Evolutionary conservation across 2,113 vertebrate species (phyloP).

Genomic region (Microtus ochrogaster): DNA sequence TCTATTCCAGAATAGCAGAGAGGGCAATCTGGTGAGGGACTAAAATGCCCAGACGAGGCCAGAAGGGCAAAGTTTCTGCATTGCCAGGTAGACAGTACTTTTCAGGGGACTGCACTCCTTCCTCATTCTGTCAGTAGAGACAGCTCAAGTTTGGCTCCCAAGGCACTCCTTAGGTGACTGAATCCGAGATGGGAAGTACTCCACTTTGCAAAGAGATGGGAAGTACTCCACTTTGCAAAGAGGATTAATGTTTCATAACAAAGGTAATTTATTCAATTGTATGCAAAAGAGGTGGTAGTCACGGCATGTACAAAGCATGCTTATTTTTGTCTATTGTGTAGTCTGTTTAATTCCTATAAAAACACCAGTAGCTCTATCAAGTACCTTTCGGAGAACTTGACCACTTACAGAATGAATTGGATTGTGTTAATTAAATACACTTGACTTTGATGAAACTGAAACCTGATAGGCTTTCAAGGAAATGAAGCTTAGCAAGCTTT

Average conservation of each 20-base stretch:
- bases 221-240: constrained; percentile 86
- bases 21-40: not conserved
- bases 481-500: constrained; percentile 80
- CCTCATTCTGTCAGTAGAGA: not conserved
- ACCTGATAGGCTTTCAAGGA: constrained; percentile 77
- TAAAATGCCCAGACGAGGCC: not conserved
- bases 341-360: constrained; percentile 84
- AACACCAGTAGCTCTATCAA: constrained; percentile 77
- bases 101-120: not conserved
- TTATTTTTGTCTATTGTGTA: constrained; percentile 80
- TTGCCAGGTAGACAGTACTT: not conserved
- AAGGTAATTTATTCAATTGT: constrained; percentile 88
- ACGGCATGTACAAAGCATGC: constrained; percentile 62
- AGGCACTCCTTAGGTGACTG: constrained; percentile 67
- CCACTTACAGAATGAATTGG: constrained; percentile 80
- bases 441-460: constrained; percentile 82
- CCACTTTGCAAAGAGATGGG: constrained; percentile 85
- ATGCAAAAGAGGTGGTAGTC: constrained; percentile 84
- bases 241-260: constrained; percentile 89
- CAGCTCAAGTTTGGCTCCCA: constrained; percentile 60
- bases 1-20: not conserved
- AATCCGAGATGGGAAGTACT: constrained; percentile 84
- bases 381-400: constrained; percentile 83
- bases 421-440: constrained; percentile 83
- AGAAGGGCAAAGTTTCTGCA: constrained; percentile 1